Evolutionary conservation across 2,888 invertebrate genomes (phyloP), one percentile per base, ranked within the genome.

Genomic region (Lysandra coridon): DNA sequence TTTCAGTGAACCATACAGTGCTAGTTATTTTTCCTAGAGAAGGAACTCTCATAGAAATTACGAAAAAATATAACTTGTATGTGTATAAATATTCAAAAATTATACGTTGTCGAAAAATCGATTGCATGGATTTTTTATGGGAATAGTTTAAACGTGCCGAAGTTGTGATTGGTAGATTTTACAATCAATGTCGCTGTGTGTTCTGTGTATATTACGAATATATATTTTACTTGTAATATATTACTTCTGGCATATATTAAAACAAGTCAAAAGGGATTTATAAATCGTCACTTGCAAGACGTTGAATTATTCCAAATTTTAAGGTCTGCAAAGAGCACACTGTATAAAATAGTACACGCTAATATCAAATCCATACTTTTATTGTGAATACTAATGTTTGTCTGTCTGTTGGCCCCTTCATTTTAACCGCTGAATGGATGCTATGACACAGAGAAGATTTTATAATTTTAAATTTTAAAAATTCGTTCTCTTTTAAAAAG

Each of bases 261-360:
- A 30, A 62, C 62, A 49, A 49, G 57, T 62, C n/a, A 62, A 64
- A 3, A 12, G 33, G 33, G 33, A 37, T 49, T 30, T 4, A 74
- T 44, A 49, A 49, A 30, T 30, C 12, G 76, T 76, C 57, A 33
- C 76, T 76, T 76, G 76, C 76, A 53, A 76, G 33, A 76, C 23
- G 37, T 75, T 78, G 17, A 78, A n/a, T 69, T 79, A 82, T 80
- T 79, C 76, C 80, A 76, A 82, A 80, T 80, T 84, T 83, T 81
- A 81, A 78, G 81, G 80, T 84, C 86, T 86, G 85, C 85, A 87
- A 86, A 85, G 85, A 85, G 84, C 86, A 87, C 85, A 85, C 33
- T 53, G 23, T 76, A 75, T 33, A 53, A 57, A 10, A 69, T 69
- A 33, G 4, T 69, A 69, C 69, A 69, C 69, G 12, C 14, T 33